Base-by-base conservation (phyloP, 1,140 invertebrate genomes). In the Pollicipes pollicipes region DNA sequence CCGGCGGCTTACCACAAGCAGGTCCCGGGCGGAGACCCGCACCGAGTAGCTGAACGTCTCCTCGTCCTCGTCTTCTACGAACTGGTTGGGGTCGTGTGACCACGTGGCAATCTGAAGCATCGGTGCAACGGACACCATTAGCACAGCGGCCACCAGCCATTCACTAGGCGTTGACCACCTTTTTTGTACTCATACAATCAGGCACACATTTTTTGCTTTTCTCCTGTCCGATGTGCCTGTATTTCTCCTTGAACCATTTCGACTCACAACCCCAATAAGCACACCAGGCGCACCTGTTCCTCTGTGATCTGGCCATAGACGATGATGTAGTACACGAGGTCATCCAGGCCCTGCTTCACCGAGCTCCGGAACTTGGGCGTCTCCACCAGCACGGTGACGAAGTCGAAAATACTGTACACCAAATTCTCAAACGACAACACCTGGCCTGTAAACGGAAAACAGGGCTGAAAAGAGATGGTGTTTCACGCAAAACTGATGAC, bases 31-130 rank as follows among this genome's bases (percentile, higher is more conserved):
- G 16, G 88, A 88, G 72, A 89, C 85, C 70, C 89, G 81, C n/a
- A 91, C 85, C 30, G 88, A 88, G 73, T 88, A 88, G 8, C 85
- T 83, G 68, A 84, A 87, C 1, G 83, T 84, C 69, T 85, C 84
- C 71, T 89, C 85, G 76, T 89, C 87, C 76, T 91, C 89, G 76
- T 91, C 88, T 75, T 89, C 88, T 8, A 90, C 86, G 81, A 89
- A 90, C 74, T 86, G 85, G 76, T 88, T 86, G 0, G 87, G 86
- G 82, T 87, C 87, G 32, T 79, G 82, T 45, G 82, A 83, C 89
- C 89, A 91, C 37, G 83, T 77, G 75, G 85, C 82, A 68, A 87
- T 80, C 83, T 84, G 70, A 30, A 69, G 73, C 17, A 17, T 8
- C 35, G 17, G 35, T n/a, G n/a, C n/a, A n/a, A n/a, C n/a, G n/a